Base-by-base conservation (phyloP, 2,113 vertebrate genomes). In the Equus quagga region DNA sequence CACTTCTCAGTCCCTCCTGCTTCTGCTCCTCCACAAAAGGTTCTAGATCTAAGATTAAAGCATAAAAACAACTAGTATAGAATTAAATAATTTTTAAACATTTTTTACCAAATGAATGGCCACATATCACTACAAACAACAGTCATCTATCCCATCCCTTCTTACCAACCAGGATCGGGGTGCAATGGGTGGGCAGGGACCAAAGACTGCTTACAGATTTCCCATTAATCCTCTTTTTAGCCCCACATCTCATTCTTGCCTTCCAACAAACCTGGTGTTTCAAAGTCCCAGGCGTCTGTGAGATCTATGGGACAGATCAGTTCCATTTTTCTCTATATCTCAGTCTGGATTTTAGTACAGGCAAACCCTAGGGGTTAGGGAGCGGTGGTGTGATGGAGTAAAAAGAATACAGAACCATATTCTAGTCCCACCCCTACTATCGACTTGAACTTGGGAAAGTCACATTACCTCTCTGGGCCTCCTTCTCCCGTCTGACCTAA, bases 401-500 rank as follows among this genome's bases (percentile, higher is more conserved):
- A 41, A 94, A 94, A 69, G 41, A 56, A 79, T 36, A 13, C 44
- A 84, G 31, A 86, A n/a, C 28, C 60, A 31, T 82, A 24, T 87
- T 88, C 49, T 67, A 46, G n/a, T 54, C 19, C 62, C 18, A 85
- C 44, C 31, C 49, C 18, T 79, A 64, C 91, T 91, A 12, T 64
- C 62, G 46, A 60, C 58, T 93, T 93, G 81, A 96, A 90, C 49
- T 82, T 89, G 79, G 58, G 75, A 92, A 96, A 73, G 49, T 33
- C 60, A 11, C 8, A 8, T 70, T 8, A 24, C 67, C 60, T 80
- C 23, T 79, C 64, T 86, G 33, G 69, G n/a, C 24, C 26, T 92
- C 69, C 81, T 58, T 36, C 18, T 21, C 28, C 23, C 28, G 10
- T 62, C 49, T 41, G 4, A 60, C 14, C 6, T n/a, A 19, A 14